These are phyloP conservation scores for Drosophila neotestacea DNA, from an alignment of 2,888 invertebrate species.

Conservation along the genomic window DNA sequence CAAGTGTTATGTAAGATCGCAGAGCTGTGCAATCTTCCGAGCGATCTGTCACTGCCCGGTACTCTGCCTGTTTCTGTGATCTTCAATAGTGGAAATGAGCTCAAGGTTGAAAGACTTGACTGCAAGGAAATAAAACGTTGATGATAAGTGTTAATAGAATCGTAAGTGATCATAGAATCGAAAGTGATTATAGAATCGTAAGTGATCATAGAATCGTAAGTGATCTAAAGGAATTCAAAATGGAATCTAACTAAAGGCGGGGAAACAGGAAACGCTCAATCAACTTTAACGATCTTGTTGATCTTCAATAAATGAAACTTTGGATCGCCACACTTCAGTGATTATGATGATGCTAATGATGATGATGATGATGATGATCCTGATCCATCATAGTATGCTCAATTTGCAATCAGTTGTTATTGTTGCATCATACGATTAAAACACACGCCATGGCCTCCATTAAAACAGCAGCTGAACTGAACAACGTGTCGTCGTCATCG, in stretches of 20 bases:
- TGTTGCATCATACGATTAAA: constrained; percentile 68
- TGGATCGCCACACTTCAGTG: constrained; percentile 11
- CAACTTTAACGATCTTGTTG: constrained; percentile 1
- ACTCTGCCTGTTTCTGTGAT: not conserved
- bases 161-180: not conserved
- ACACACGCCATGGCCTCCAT: constrained; percentile 52
- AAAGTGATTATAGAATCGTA: not conserved
- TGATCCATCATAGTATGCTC: constrained; percentile 24
- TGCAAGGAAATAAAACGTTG: not conserved
- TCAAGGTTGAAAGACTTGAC: constrained; percentile 5
- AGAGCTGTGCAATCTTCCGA: not conserved
- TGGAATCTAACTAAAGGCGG: not conserved
- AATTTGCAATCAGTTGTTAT: constrained; percentile 72
- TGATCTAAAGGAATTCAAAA: not conserved
- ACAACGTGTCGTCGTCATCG: constrained; percentile 20
- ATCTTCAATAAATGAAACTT: constrained; percentile 8
- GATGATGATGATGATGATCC: constrained; percentile 10
- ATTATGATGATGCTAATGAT: not conserved
- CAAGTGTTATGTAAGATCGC: not conserved
- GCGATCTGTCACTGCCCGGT: not conserved
- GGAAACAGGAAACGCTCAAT: constrained; percentile 7
- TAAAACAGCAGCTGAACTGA: constrained; percentile 5
- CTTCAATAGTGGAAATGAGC: constrained; percentile 4
- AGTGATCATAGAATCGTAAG: not conserved
- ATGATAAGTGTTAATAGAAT: not conserved